Conservation (phyloP, 2,113 vertebrate genomes). For the Pseudorhombus dupliciocellatus region DNA sequence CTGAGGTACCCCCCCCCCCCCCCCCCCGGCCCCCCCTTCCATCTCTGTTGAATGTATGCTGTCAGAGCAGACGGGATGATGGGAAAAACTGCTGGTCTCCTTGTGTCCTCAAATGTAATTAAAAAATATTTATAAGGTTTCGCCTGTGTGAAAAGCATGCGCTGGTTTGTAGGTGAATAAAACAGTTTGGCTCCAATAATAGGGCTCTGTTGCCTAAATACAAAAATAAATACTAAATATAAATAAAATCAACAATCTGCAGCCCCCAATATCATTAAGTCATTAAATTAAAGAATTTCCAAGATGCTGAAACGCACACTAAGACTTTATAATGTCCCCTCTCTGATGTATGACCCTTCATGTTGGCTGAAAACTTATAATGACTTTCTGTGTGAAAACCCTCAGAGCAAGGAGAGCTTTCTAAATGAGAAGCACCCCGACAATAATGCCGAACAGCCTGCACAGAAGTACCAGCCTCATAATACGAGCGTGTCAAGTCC, state of each 20-base stretch:
- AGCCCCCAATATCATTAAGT: conserved; percentile 6
- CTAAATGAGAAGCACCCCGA: conserved; percentile 76
- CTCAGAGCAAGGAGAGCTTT: conserved; percentile 71
- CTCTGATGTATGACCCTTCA: conserved; percentile 60
- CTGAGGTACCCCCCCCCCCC: conserved; percentile 57
- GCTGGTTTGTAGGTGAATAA: conserved; percentile 33
- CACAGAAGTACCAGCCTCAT: conserved; percentile 67
- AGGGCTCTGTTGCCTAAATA: conserved; percentile 30
- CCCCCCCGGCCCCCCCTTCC: conserved; percentile 34
- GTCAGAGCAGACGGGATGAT: conserved; percentile 50
- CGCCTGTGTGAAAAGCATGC: conserved; percentile 20
- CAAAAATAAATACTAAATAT: conserved; percentile 25
- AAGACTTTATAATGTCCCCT: conserved; percentile 39
- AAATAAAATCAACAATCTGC: conserved; percentile 27
- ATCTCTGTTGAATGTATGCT: conserved; percentile 62
- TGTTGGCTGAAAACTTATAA: conserved; percentile 71
- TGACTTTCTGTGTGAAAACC: conserved; percentile 75
- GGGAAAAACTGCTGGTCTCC: conserved; percentile 48
- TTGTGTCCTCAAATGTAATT: conserved; percentile 59
- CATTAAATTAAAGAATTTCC: conserved; percentile 31
- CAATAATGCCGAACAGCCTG: conserved; percentile 62
- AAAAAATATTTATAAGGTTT: conserved; percentile 58
- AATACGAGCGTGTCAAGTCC: conserved; percentile 79
- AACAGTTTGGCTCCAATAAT: conserved; percentile 15
- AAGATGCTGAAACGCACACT: conserved; percentile 39